Base-by-base conservation (phyloP, 2,797 vertebrate genomes). In the Clarias laeviceps region DNA sequence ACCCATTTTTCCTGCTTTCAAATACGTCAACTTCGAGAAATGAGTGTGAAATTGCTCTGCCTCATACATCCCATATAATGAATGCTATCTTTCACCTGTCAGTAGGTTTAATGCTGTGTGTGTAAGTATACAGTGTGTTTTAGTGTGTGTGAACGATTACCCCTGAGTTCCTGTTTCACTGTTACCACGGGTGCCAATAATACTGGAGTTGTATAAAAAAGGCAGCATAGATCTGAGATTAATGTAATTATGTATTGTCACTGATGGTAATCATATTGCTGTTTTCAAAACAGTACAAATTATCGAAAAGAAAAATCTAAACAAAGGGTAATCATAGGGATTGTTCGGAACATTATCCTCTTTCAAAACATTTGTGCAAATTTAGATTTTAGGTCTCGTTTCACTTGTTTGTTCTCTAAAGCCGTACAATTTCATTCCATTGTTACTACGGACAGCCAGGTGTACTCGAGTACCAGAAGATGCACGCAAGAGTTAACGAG, bases 241-340 rank as follows among this genome's bases (percentile, higher is more conserved):
- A 50, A 73, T 74, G 24, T 27, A 57, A 76, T 12, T 34, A 27
- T 50, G 12, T 62, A 32, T 61, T 24, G 29, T 61, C 14, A 64
- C 57, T 37, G 40, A 80, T 20, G 40, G 37, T 78, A 61, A 78
- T 78, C 57, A 57, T 61, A 59, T 6, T 78, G 54, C 34, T 77
- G 57, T 78, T 78, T 62, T 61, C 22, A 40, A 78, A 78, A 61
- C 57, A 78, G 32, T 78, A 24, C 57, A 78, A 78, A 76, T 57
- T 29, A 76, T 76, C n/a, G 2, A 56, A 61, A 27, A 77, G 50
- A 59, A 78, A 40, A 62, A 45, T 27, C 37, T 27, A 29, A 45
- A 79, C 57, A 65, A 65, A 80, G 15, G 34, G 7, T 45, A 65
- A 80, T 78, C 57, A 61, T 61, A 7, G 76, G 32, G 57, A 61